These are phyloP conservation scores for Diaphora mendica DNA, from an alignment of 2,888 invertebrate genomes.

Conservation along the genomic window DNA sequence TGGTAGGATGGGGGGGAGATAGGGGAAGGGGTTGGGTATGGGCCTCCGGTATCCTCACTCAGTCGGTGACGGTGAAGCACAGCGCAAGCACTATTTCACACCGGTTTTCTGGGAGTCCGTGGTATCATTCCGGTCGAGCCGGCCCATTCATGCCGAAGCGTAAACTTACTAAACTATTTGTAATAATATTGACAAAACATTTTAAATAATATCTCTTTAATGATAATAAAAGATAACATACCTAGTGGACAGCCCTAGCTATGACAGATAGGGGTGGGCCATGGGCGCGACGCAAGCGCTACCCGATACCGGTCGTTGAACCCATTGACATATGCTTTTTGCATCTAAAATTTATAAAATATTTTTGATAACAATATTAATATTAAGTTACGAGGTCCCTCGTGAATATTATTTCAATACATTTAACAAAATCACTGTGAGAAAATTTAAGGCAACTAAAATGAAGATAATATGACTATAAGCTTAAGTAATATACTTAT, in stretches of 20 bases:
- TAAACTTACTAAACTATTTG: not conserved
- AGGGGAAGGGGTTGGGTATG: no score
- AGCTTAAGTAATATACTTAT: not conserved
- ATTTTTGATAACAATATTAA: constrained; percentile 17
- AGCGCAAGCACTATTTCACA: no score
- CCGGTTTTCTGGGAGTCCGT: no score
- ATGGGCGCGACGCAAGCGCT: constrained; percentile 43
- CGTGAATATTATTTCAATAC: not conserved
- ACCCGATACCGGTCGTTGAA: constrained; percentile 46
- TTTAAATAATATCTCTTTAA: not conserved
- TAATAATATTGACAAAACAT: not conserved
- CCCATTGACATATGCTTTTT: constrained; percentile 34
- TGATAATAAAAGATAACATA: not conserved
- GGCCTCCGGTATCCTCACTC: no score
- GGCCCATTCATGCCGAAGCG: no score
- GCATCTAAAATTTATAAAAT: constrained; percentile 31
- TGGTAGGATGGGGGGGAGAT: no score
- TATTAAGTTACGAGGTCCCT: constrained; percentile 4
- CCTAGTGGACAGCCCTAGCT: constrained; percentile 25
- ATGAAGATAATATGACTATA: not conserved
- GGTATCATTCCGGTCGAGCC: no score
- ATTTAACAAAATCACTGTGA: not conserved
- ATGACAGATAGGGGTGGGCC: constrained; percentile 43
- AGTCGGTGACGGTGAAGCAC: no score
- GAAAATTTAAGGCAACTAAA: not conserved